Base-by-base conservation (phyloP, 2,113 vertebrate genomes). In the Chloropsis hardwickii region DNA sequence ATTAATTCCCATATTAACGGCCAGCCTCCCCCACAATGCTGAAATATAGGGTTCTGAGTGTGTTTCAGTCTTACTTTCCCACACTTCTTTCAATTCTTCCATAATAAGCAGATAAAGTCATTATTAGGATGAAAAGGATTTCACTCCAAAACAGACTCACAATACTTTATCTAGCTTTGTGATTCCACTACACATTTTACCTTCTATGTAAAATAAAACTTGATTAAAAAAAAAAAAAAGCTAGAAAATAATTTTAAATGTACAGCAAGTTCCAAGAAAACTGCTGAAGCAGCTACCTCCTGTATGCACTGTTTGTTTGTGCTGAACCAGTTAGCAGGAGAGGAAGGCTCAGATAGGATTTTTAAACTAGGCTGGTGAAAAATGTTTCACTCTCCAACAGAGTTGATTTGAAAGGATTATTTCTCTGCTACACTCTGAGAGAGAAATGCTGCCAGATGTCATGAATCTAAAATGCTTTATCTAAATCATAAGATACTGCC, bases 91-190 rank as follows among this genome's bases (percentile, higher is more conserved):
- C 72, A 88, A 39, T 94, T 94, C 89, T 93, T 82, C 62, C 74
- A 94, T n/a, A 87, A 85, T 61, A 89, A 94, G 80, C 44, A 95
- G 79, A 95, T 94, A 93, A 90, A 90, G 83, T 91, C 57, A 91
- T 93, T 96, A 95, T 87, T 91, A 67, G 65, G 47, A 48, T 50
- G 74, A 86, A 95, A 93, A 87, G 65, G 27, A 80, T 29, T 70
- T 92, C 42, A 76, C 11, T 56, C 45, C 54, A 76, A 58, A 47
- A 85, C 39, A 81, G 17, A n/a, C 72, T 82, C 45, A 69, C 58
- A 88, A 37, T 37, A 60, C 61, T 76, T 94, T 50, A 71, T 82
- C 77, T 85, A 79, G 73, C 35, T 86, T 91, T 85, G 67, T 88
- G 81, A 92, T 95, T 95, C 71, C 82, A 35, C 73, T n/a, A 76